These are phyloP conservation scores for Psilopsiagon aymara DNA, from an alignment of 2,113 vertebrate species.

Conservation along the genomic window DNA sequence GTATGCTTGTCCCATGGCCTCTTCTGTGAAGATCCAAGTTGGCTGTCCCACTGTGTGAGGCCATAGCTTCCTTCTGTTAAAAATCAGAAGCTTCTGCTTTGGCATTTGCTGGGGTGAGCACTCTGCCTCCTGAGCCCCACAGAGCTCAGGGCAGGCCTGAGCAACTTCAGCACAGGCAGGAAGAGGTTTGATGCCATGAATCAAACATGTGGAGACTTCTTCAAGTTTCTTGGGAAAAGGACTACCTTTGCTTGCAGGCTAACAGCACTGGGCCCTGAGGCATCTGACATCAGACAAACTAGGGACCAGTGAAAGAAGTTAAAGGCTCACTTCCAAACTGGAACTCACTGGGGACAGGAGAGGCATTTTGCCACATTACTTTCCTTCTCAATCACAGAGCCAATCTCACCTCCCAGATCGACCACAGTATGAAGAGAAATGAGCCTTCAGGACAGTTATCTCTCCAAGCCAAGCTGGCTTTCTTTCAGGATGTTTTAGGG, in stretches of 20 bases:
- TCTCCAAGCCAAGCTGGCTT: not conserved
- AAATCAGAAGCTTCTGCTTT: not conserved
- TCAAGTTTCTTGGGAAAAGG: not conserved
- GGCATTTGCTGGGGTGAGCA: not conserved
- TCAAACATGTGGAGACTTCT: not conserved
- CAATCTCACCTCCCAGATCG: not conserved
- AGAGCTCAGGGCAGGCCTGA: not conserved
- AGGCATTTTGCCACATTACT: not conserved
- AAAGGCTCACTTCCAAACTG: not conserved
- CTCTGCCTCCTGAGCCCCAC: not conserved
- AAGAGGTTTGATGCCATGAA: not conserved
- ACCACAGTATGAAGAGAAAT: not conserved
- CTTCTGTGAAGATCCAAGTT: not conserved
- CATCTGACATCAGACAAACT: not conserved
- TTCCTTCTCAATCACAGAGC: not conserved
- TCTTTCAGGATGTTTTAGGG: not conserved
- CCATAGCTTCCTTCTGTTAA: not conserved
- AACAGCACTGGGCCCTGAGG: not conserved
- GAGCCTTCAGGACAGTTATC: not conserved
- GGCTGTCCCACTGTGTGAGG: fast-evolving
- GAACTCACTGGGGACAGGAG: not conserved
- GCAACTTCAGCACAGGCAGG: not conserved
- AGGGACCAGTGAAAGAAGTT: not conserved
- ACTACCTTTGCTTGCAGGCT: not conserved
- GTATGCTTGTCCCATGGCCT: fast-evolving